Conservation (phyloP, 2,797 vertebrate species). For the Rhinoraja longicauda region DNA sequence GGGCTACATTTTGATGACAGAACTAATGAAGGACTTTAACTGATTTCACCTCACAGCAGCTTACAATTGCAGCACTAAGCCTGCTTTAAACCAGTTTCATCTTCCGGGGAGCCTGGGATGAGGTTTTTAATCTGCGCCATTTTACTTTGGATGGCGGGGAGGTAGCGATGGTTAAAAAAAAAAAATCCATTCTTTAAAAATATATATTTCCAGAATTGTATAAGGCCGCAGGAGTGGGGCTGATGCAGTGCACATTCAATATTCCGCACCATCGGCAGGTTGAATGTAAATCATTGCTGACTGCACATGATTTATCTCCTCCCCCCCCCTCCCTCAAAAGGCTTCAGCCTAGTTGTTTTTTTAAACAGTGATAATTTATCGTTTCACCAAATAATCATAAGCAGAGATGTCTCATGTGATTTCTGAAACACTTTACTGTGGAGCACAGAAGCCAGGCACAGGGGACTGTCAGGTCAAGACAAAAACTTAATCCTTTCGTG, state of each 20-base stretch:
- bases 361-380: neutral
- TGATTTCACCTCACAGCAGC: conserved; percentile 24
- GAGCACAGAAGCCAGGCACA: neutral
- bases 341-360: neutral
- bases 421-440: neutral
- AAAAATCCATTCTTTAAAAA: neutral
- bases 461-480: conserved; percentile 4
- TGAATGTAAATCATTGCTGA: neutral
- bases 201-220: neutral
- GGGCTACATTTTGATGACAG: neutral
- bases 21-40: conserved; percentile 14
- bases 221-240: neutral
- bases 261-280: neutral
- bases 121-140: neutral
- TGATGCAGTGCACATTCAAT: neutral
- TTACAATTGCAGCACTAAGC: conserved; percentile 10
- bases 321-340: neutral
- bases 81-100: conserved; percentile 32
- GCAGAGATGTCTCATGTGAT: neutral
- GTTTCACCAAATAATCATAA: neutral
- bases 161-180: neutral
- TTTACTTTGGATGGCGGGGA: neutral
- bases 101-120: conserved; percentile 15
- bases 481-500: conserved; percentile 33
- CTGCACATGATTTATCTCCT: neutral